Evolutionary conservation across 1,140 invertebrate species (phyloP).

Genomic region (Anastatus disparis): DNA sequence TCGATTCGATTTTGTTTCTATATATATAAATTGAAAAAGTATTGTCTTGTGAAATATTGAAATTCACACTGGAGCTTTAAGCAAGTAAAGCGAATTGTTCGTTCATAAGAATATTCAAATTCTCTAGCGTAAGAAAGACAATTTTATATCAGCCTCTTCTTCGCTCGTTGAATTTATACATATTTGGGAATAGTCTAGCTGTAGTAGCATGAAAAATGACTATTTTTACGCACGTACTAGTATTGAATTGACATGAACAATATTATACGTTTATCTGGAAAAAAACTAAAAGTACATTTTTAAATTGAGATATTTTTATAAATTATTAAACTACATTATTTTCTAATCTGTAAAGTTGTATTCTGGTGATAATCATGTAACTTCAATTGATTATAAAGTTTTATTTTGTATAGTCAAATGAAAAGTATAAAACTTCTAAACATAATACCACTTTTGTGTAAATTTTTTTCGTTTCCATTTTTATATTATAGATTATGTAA

Average conservation of each 20-base stretch:
- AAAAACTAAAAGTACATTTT: no score
- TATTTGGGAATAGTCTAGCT: constrained; percentile 1
- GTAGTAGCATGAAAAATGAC: neutral
- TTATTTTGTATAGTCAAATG: no score
- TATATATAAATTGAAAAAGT: constrained; percentile 6
- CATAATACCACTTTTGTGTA: no score
- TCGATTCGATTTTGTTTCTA: no score
- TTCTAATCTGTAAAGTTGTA: no score
- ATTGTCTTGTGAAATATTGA: constrained; percentile 30
- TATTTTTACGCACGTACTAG: neutral
- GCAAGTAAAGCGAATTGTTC: neutral
- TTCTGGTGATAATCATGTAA: no score
- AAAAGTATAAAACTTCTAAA: no score
- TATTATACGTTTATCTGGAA: neutral
- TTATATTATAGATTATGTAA: no score
- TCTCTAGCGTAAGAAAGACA: neutral
- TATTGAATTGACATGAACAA: neutral
- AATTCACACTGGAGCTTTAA: constrained; percentile 9
- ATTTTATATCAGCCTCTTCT: constrained; percentile 21
- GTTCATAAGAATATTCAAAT: constrained; percentile 17
- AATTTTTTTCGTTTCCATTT: no score
- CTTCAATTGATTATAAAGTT: no score
- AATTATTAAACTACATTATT: no score
- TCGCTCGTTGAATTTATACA: constrained; percentile 12
- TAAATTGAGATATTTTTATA: no score